Base-by-base conservation (phyloP, 2,113 vertebrate species). In the Neoarius graeffei region DNA sequence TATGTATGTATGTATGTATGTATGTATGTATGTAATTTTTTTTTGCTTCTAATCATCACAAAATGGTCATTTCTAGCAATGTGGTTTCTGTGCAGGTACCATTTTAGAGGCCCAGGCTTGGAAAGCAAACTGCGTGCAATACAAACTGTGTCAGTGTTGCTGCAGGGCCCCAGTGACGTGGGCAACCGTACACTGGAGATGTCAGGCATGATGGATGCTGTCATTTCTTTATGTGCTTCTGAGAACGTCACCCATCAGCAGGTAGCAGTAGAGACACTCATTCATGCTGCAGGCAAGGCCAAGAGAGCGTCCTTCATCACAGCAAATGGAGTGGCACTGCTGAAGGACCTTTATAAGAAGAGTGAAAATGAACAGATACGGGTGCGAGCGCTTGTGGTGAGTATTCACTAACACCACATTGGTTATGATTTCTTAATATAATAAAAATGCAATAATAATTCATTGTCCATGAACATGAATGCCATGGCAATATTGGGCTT, bases 281-380 rank as follows among this genome's bases (percentile, higher is more conserved):
- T 99, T 94, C 97, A 99, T 0, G 98, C 98, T 0, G 97, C 97
- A 0, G 98, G 97, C 89, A 99, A 99, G 92, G 97, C 98, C 88
- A 99, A 99, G 94, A 96, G 97, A 0, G 98, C 98, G 14, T 97
- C 98, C 0, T 99, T 99, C 93, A 99, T 99, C 94, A 99, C 98
- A 0, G 96, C 98, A 91, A 98, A 99, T 0, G 98, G 98, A 0
- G 98, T 99, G 87, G 94, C 96, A 0, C 96, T 99, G 50, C 96
- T 99, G 1, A 99, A 99, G 91, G 98, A 99, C 91, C 97, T 99
- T 71, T 99, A 99, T 93, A 99, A 98, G 94, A 96, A 95, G 90
- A 99, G 98, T 0, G 96, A 97, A 89, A 96, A 95, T 86, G 98
- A 99, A 94, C 95, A 96, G 92, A 99, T 99, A 93, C 97, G 98